These are phyloP conservation scores for Palythoa grandis DNA, from an alignment of 92 coral and sea anemone species.

Conservation along the genomic window DNA sequence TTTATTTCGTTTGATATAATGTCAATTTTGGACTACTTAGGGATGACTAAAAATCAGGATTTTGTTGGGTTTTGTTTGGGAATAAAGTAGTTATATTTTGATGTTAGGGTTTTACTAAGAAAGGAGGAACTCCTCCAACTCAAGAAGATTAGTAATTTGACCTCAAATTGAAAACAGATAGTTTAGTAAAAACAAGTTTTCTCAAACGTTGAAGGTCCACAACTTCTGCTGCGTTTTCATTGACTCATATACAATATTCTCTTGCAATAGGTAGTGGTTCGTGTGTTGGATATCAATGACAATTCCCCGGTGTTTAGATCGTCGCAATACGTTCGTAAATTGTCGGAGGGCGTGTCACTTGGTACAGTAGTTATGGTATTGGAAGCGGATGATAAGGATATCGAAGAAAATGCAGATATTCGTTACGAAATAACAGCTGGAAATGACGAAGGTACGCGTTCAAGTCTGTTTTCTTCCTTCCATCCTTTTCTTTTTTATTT, in stretches of 20 bases:
- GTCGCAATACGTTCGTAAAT: slow-evolving; percentile 71
- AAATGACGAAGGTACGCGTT: slow-evolving; percentile 63
- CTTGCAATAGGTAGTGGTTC: slow-evolving; percentile 50
- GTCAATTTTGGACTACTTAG: too few species aligned
- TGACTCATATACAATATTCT: not conserved
- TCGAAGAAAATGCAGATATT: slow-evolving; percentile 77
- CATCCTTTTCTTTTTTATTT: not conserved
- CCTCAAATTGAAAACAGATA: too few species aligned
- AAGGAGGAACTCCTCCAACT: too few species aligned
- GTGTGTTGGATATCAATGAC: slow-evolving; percentile 85
- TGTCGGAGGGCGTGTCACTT: slow-evolving; percentile 80
- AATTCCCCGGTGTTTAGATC: slow-evolving; percentile 83
- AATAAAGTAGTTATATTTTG: too few species aligned
- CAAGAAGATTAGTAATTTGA: too few species aligned
- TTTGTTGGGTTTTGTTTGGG: too few species aligned
- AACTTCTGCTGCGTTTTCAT: not conserved
- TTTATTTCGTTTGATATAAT: too few species aligned
- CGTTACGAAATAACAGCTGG: slow-evolving; percentile 75
- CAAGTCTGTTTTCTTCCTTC: not conserved
- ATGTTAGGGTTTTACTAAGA: too few species aligned
- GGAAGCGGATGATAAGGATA: slow-evolving; percentile 81
- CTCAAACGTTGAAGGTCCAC: too few species aligned
- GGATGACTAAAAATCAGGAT: too few species aligned
- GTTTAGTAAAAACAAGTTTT: not conserved
- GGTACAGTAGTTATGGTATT: slow-evolving; percentile 74